Percentiles rank a stretch among this genome's conserved stretches.
Evolutionary conservation across 2,888 invertebrate species (phyloP).

Genomic region (Eupithecia tripunctaria): DNA sequence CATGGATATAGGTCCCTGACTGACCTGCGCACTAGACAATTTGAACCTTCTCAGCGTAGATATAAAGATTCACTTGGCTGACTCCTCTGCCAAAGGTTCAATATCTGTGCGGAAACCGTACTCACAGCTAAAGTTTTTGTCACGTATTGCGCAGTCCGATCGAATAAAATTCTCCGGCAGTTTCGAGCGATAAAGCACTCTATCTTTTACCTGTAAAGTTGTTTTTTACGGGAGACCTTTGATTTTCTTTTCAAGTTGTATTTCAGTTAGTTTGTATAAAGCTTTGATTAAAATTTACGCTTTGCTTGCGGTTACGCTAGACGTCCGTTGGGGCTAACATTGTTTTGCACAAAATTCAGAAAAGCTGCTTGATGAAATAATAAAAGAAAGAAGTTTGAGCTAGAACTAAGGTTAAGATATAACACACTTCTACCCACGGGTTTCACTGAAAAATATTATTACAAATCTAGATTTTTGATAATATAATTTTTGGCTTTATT

Average conservation of each 20-base stretch:
- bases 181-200: slow-evolving; percentile 48
- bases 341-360: slow-evolving; percentile 26
- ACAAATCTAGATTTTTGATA: not conserved
- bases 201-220: slow-evolving; percentile 50
- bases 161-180: slow-evolving; percentile 54
- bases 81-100: not conserved
- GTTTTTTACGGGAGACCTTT: slow-evolving; percentile 38
- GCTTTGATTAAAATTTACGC: slow-evolving; percentile 47
- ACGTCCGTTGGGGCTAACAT: slow-evolving; percentile 35
- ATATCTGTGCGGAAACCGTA: slow-evolving; percentile 41
- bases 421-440: not conserved
- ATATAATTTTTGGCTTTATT: too few species aligned
- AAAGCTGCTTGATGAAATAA: not conserved
- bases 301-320: slow-evolving; percentile 34
- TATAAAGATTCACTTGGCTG: slow-evolving; percentile 3
- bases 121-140: slow-evolving; percentile 56
- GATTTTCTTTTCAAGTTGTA: slow-evolving; percentile 48
- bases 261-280: slow-evolving; percentile 47
- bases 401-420: not conserved
- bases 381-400: not conserved
- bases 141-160: slow-evolving; percentile 62
- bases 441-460: not conserved
- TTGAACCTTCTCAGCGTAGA: slow-evolving; percentile 1
- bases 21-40: slow-evolving; percentile 4
- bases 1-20: slow-evolving; percentile 10